Conservation (phyloP, 2,797 vertebrate genomes). For the Prunella strophiata region DNA sequence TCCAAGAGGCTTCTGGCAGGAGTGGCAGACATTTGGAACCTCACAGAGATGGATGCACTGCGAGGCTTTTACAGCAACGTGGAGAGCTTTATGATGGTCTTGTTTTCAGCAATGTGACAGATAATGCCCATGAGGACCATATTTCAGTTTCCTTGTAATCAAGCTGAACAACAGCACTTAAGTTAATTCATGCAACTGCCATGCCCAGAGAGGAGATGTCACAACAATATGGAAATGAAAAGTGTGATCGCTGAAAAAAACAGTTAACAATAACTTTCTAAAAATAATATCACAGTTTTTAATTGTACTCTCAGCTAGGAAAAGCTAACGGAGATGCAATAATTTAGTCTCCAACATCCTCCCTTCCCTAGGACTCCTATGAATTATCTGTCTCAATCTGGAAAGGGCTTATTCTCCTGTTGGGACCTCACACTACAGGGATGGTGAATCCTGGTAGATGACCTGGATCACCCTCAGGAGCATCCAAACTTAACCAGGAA, state of each 20-base stretch:
- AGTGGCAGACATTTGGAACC: background rate
- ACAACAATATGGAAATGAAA: conserved; percentile 41
- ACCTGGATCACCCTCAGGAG: background rate
- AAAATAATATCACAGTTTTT: background rate
- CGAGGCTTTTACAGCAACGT: background rate
- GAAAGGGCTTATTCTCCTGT: background rate
- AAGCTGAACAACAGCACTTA: conserved; percentile 62
- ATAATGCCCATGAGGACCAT: background rate
- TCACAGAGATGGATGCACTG: background rate
- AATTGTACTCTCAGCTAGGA: background rate
- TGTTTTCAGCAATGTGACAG: conserved; percentile 1
- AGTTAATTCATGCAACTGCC: conserved; percentile 56
- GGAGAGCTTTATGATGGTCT: background rate
- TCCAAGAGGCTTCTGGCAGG: background rate
- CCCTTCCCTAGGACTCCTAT: background rate
- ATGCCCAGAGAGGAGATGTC: conserved; percentile 36
- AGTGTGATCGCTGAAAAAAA: conserved; percentile 7
- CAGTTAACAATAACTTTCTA: conserved; percentile 16
- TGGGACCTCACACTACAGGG: background rate
- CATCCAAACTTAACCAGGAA: background rate
- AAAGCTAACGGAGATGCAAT: background rate
- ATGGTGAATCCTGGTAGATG: background rate
- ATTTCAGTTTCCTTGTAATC: conserved; percentile 56
- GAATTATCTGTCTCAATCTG: background rate
- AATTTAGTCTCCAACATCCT: background rate